Evolutionary conservation across 2,797 vertebrate genomes (phyloP).

Genomic region (Pelobates cultripes): DNA sequence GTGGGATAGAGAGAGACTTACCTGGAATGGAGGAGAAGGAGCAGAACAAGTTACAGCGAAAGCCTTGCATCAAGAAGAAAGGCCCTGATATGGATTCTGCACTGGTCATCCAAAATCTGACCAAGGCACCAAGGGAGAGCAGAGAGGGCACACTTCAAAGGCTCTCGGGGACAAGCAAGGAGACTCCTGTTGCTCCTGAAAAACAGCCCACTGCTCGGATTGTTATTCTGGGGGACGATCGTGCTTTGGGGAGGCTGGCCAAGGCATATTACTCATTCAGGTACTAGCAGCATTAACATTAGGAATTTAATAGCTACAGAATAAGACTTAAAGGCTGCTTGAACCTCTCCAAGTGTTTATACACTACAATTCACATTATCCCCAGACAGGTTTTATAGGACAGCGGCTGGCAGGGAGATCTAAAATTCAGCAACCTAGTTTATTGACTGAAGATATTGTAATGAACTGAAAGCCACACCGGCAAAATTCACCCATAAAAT

Average conservation of each 20-base stretch:
- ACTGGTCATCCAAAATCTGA: conserved; percentile 74
- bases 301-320: no score
- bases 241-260: conserved; percentile 85
- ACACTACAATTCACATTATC: no score
- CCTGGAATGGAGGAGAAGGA: conserved; percentile 65
- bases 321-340: no score
- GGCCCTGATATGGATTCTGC: conserved; percentile 71
- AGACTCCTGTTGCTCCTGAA: conserved; percentile 70
- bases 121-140: conserved; percentile 57
- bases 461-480: no score
- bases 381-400: no score
- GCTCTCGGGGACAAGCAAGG: conserved; percentile 53
- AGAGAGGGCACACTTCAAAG: conserved; percentile 65
- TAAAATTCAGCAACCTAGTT: no score
- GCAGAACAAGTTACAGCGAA: conserved; percentile 73
- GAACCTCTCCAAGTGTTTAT: no score
- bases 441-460: no score
- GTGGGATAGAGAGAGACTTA: conserved; percentile 90
- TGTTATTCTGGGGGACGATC: conserved; percentile 86
- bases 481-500: no score
- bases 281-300: conserved; percentile 62
- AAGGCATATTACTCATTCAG: conserved; percentile 85
- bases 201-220: conserved; percentile 84
- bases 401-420: no score
- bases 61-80: conserved; percentile 83